These are phyloP conservation scores for Phymatocera aterrima DNA, from an alignment of 2,888 invertebrate species.

Conservation along the genomic window DNA sequence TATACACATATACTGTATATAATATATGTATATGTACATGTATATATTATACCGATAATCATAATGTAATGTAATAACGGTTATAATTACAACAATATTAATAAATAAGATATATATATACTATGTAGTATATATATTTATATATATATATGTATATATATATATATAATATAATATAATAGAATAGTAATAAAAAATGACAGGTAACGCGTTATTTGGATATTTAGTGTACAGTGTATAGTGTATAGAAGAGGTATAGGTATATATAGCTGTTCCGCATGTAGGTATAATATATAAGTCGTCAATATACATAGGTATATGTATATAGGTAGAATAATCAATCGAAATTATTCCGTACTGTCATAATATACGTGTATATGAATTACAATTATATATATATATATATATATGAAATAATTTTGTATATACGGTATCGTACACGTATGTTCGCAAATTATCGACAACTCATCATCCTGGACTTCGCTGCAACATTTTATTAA, in stretches of 20 bases:
- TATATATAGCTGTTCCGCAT: conserved; percentile 44
- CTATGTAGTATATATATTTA: not conserved
- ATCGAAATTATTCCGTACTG: conserved; percentile 6
- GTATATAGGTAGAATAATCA: conserved; percentile 59
- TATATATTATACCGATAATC: too few relatives aligned
- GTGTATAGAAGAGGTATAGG: conserved; percentile 46
- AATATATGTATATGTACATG: not conserved
- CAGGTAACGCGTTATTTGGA: conserved; percentile 35
- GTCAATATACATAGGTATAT: conserved; percentile 61
- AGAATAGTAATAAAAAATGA: conserved; percentile 43
- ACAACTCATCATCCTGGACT: not conserved
- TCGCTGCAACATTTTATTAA: too few relatives aligned
- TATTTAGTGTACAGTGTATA: not conserved
- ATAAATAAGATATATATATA: too few relatives aligned
- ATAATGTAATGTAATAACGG: too few relatives aligned
- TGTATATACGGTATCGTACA: too few relatives aligned
- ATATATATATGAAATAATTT: not conserved
- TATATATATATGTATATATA: conserved; percentile 1
- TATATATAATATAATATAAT: conserved; percentile 25
- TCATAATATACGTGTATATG: not conserved
- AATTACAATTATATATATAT: not conserved
- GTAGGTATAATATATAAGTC: too few relatives aligned
- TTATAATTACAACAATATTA: too few relatives aligned
- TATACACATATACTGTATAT: not conserved
- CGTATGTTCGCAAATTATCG: too few relatives aligned